A percentile compares a stretch with the other conserved stretches of the same genome.
phyloP scores from a whole-genome alignment of 2,888 invertebrate genomes.

The Nebria salina region DNA sequence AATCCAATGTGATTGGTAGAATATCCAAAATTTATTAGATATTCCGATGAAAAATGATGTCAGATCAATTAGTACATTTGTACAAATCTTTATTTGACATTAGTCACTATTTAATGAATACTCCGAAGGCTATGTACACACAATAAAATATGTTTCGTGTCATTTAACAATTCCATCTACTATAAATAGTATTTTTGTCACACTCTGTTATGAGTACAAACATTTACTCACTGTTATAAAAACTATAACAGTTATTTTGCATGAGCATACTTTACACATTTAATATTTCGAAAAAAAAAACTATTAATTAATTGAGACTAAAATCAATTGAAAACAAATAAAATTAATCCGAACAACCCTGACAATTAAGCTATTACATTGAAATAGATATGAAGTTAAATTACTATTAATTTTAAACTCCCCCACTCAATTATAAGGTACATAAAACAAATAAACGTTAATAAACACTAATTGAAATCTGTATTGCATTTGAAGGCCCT shows the following conservation, averaged over 20 bases:
- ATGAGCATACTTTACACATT: no score
- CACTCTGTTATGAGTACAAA: no score
- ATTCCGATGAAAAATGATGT: background rate
- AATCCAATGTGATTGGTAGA: no score
- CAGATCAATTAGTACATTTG: background rate
- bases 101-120: background rate
- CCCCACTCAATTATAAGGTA: conserved; percentile 4
- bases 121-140: background rate
- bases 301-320: background rate
- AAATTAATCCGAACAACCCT: background rate
- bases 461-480: background rate
- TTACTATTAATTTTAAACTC: conserved; percentile 7
- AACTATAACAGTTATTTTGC: background rate
- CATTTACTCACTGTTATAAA: background rate
- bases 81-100: background rate
- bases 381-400: background rate
- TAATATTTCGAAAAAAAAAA: no score
- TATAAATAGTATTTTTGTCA: background rate
- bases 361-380: background rate
- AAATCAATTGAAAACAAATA: background rate
- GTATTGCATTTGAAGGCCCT: background rate
- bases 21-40: no score
- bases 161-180: background rate
- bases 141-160: background rate
- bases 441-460: conserved; percentile 7